Evolutionary conservation across 2,888 invertebrate species (phyloP), one percentile per base, ranked within the genome.

Genomic region (Hermaeophaga mercurialis): DNA sequence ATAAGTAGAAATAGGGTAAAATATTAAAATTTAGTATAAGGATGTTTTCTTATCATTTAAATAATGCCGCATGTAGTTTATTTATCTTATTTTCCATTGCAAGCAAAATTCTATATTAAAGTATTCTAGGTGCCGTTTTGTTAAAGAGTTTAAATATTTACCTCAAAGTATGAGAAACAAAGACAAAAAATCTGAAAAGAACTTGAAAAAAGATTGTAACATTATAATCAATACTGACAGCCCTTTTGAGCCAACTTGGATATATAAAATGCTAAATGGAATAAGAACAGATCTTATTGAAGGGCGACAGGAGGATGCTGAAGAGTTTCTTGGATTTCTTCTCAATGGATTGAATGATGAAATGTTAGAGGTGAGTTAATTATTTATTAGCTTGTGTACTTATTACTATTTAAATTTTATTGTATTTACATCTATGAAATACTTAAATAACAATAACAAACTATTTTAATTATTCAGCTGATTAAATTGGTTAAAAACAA

Each of bases 321-420:
- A 98, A 77, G 97, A 98, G 76, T 96, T 97, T 79, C 83, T 97
- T 1, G 91, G 94, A 5, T 94, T 91, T 75, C 82, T 97, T 60
- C 83, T 98, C 17, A 97, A 96, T 79, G 92, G 92, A 18, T 84
- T 97, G 53, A 96, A 96, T 73, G 97, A 97, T 77, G 97, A 98
- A 81, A 96, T 97, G 94, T 83, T 94, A 1, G 93, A 94, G 82
- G 90, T 92, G 70, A 73, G 76, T 56, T 3, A n/a, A n/a, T n/a
- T n/a, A n/a, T n/a, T n/a, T n/a, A n/a, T n/a, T n/a, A n/a, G n/a
- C n/a, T n/a, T n/a, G n/a, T n/a, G n/a, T n/a, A n/a, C n/a, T n/a
- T n/a, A n/a, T n/a, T n/a, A n/a, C n/a, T n/a, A n/a, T n/a, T n/a
- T n/a, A n/a, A n/a, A n/a, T n/a, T n/a, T n/a, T n/a, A n/a, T n/a